These are phyloP conservation scores for Poecilia velifera DNA, from an alignment of 2,797 vertebrate genomes.

Conservation along the genomic window DNA sequence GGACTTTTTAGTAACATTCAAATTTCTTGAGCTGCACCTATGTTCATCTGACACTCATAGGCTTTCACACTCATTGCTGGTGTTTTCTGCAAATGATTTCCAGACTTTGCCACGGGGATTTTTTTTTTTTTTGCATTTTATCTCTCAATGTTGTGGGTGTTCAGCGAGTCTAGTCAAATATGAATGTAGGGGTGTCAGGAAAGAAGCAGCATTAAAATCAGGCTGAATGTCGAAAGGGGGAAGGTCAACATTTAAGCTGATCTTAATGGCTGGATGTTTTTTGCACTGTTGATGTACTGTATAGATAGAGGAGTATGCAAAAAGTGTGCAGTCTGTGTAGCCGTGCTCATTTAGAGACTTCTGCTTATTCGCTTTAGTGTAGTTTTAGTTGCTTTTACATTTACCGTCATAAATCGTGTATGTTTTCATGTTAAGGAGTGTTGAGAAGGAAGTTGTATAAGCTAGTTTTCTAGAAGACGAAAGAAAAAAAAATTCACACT, in stretches of 20 bases:
- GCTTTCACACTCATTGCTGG: constrained; percentile 31
- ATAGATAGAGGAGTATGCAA: constrained; percentile 40
- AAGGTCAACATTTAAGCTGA: constrained; percentile 12
- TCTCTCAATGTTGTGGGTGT: constrained; percentile 33
- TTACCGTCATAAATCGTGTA: constrained; percentile 39
- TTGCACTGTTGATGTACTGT: constrained; percentile 80
- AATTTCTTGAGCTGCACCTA: background rate
- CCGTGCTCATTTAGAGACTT: constrained; percentile 44
- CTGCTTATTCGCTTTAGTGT: constrained; percentile 25
- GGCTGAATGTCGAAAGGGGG: constrained; percentile 31
- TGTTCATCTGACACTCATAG: constrained; percentile 31
- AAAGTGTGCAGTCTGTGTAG: constrained; percentile 41
- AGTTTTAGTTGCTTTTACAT: constrained; percentile 50
- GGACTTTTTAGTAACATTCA: background rate
- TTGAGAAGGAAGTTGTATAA: constrained; percentile 61
- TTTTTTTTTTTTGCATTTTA: constrained; percentile 13
- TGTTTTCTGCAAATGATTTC: constrained; percentile 14
- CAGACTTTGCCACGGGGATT: background rate
- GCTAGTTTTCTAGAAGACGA: constrained; percentile 60
- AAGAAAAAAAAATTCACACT: constrained; percentile 61
- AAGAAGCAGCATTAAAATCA: constrained; percentile 22
- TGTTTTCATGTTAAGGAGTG: constrained; percentile 45
- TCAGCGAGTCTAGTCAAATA: constrained; percentile 56
- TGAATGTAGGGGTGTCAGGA: constrained; percentile 65
- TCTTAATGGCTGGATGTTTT: constrained; percentile 46